A percentile compares a stretch with the other conserved stretches of the same genome.
These are phyloP conservation scores for Temnothorax unifasciatus DNA, from an alignment of 2,888 invertebrate species.

Conservation along the genomic window DNA sequence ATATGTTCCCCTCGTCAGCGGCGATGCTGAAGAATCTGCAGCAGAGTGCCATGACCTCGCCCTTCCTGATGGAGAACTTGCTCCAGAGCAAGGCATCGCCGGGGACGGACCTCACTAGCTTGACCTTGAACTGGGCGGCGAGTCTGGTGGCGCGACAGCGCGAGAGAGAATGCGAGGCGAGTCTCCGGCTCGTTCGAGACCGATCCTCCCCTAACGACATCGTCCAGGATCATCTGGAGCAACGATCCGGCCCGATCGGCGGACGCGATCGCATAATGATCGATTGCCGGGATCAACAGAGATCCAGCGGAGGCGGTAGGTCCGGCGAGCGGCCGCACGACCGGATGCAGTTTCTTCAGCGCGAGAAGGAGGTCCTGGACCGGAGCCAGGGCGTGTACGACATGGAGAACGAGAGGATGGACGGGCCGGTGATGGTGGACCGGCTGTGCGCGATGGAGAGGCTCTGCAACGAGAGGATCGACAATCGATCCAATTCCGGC, in stretches of 20 bases:
- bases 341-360: slow-evolving; percentile 71
- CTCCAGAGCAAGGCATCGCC: slow-evolving; percentile 88
- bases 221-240: slow-evolving; percentile 68
- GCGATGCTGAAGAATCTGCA: slow-evolving; percentile 86
- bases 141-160: slow-evolving; percentile 83
- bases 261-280: slow-evolving; percentile 65
- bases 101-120: slow-evolving; percentile 86
- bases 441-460: slow-evolving; percentile 82
- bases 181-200: slow-evolving; percentile 75
- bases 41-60: slow-evolving; percentile 87
- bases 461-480: slow-evolving; percentile 81
- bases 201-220: slow-evolving; percentile 62
- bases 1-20: slow-evolving; percentile 85
- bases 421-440: slow-evolving; percentile 75
- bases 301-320: slow-evolving; percentile 50
- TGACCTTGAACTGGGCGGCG: slow-evolving; percentile 87
- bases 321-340: slow-evolving; percentile 69
- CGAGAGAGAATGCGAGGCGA: slow-evolving; percentile 81
- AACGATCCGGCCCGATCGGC: slow-evolving; percentile 63
- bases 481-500: slow-evolving; percentile 82
- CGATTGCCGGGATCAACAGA: slow-evolving; percentile 73
- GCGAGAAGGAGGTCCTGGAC: slow-evolving; percentile 66
- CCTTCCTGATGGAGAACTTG: slow-evolving; percentile 89
- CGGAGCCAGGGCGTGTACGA: slow-evolving; percentile 65
- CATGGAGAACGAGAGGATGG: slow-evolving; percentile 73